Evolutionary conservation across 30 jellyfish, hydroid and myxozoan genomes (phyloP).

Genomic region (Turritopsis rubra): DNA sequence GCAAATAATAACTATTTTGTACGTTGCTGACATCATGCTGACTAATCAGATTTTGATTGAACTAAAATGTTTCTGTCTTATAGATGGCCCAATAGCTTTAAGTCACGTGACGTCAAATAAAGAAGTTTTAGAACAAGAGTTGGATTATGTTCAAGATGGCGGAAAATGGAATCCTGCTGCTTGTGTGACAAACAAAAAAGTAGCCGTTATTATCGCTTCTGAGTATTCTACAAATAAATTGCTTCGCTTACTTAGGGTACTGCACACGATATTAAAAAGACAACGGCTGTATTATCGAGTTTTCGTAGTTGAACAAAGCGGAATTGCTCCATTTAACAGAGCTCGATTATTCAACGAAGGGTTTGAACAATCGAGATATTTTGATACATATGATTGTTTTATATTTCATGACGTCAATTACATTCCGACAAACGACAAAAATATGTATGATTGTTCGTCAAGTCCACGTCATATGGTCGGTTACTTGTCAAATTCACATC

Average conservation of each 20-base stretch:
- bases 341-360: slow-evolving; percentile 56
- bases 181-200: slow-evolving; percentile 15
- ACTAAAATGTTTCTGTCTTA: too few species aligned
- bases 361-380: slow-evolving; percentile 19
- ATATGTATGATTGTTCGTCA: slow-evolving; percentile 45
- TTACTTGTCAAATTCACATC: background rate
- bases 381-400: slow-evolving; percentile 32
- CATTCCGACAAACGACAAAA: slow-evolving; percentile 46
- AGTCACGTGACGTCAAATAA: background rate
- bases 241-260: slow-evolving; percentile 24
- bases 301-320: slow-evolving; percentile 50
- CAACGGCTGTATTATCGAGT: slow-evolving; percentile 49
- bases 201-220: slow-evolving; percentile 42
- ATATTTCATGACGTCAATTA: slow-evolving; percentile 53
- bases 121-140: background rate
- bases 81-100: too few species aligned
- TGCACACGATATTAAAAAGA: slow-evolving; percentile 53
- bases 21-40: too few species aligned
- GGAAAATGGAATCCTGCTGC: slow-evolving; percentile 32
- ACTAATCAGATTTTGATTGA: too few species aligned
- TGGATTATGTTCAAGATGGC: slow-evolving; percentile 11
- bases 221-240: slow-evolving; percentile 42
- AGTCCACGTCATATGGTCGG: slow-evolving; percentile 46
- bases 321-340: slow-evolving; percentile 44
- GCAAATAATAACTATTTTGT: too few species aligned